phyloP scores from a whole-genome alignment of 2,888 invertebrate species.

The Caenorhabditis sp. region DNA sequence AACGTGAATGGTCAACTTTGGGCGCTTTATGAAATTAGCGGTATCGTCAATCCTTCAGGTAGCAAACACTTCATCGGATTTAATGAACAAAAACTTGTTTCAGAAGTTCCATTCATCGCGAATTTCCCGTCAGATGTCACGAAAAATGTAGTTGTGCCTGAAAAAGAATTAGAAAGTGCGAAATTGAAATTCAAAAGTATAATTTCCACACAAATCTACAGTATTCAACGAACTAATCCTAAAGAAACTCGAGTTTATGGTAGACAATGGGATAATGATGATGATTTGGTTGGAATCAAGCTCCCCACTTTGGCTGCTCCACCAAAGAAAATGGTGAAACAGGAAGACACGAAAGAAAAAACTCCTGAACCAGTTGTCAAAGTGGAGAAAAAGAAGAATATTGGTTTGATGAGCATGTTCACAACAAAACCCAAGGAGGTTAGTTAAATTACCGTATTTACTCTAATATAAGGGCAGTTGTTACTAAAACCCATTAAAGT shows the following conservation, averaged over 20 bases:
- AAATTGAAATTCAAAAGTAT: conserved; percentile 12
- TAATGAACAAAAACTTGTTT: too few relatives aligned
- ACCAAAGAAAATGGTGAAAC: not conserved
- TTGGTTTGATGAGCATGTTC: conserved; percentile 19
- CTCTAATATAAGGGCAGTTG: too few relatives aligned
- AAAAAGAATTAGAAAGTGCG: conserved; percentile 10
- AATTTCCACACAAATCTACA: conserved; percentile 23
- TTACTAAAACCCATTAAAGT: too few relatives aligned
- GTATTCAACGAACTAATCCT: conserved; percentile 37
- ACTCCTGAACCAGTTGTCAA: not conserved
- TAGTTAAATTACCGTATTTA: too few relatives aligned
- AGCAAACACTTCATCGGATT: too few relatives aligned
- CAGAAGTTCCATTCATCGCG: too few relatives aligned
- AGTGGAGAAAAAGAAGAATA: conserved; percentile 12
- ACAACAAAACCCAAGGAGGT: conserved; percentile 11
- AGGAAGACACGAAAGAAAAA: conserved; percentile 3
- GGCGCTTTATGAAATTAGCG: conserved; percentile 33
- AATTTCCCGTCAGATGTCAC: too few relatives aligned
- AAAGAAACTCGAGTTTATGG: conserved; percentile 35
- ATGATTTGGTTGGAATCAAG: conserved; percentile 17
- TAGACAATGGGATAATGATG: conserved; percentile 25
- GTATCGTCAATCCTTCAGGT: conserved; percentile 12
- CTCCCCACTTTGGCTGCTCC: not conserved
- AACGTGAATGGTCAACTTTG: conserved; percentile 23
- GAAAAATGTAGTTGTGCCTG: conserved; percentile 26